Percentiles rank a stretch among this genome's conserved stretches.
Evolutionary conservation across 2,113 vertebrate genomes (phyloP).

Genomic region (Puntigrus tetrazona): DNA sequence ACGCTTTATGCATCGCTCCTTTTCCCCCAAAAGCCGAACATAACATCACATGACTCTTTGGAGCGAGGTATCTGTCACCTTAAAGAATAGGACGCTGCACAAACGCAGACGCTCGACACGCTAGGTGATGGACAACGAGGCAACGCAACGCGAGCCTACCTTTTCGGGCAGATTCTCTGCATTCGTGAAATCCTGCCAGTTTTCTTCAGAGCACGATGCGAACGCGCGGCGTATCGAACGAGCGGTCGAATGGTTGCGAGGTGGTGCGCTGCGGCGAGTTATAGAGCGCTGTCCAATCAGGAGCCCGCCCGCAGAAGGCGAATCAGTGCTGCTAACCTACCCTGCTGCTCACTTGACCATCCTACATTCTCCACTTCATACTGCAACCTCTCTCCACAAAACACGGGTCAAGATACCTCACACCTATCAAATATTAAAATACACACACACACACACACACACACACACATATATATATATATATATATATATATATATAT

Average conservation of each 20-base stretch:
- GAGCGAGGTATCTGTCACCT: neutral
- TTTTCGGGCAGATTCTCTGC: neutral
- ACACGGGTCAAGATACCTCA: neutral
- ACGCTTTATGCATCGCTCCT: neutral
- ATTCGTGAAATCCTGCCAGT: neutral
- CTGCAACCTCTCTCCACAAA: neutral
- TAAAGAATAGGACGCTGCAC: neutral
- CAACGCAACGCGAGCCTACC: neutral
- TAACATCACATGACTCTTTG: constrained; percentile 3
- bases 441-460: too few species aligned
- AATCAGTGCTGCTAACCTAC: neutral
- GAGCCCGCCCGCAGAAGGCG: neutral
- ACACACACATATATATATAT: too few species aligned
- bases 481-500: too few species aligned
- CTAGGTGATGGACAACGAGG: neutral
- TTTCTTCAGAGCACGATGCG: neutral
- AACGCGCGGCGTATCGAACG: neutral
- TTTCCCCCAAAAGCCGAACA: neutral
- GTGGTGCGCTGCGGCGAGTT: constrained; percentile 7
- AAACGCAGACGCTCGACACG: neutral
- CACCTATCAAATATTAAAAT: too few species aligned
- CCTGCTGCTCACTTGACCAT: neutral
- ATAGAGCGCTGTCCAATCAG: constrained; percentile 35
- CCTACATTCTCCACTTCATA: neutral
- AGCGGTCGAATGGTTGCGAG: neutral